Evolutionary conservation across 2,113 vertebrate genomes (phyloP).

Genomic region (Microcebus murinus): DNA sequence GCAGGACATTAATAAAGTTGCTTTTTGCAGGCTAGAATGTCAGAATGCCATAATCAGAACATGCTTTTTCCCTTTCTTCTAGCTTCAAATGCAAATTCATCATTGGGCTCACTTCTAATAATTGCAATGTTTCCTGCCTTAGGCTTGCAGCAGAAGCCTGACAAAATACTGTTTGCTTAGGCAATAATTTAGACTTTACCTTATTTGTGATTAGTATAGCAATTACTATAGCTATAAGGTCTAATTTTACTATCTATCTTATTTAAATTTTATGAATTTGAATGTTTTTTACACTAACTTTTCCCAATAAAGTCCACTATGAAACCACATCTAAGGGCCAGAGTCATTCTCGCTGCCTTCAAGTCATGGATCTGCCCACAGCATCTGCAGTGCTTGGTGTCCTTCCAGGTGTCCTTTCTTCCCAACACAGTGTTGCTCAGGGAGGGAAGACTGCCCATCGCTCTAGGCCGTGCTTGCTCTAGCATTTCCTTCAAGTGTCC

Average conservation of each 20-base stretch:
- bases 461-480: not conserved
- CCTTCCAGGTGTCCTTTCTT: rapidly evolving
- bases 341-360: not conserved
- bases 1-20: slow-evolving; percentile 84
- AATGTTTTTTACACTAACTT: slow-evolving; percentile 78
- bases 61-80: not conserved
- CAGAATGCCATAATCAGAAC: slow-evolving; percentile 77
- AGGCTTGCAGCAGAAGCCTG: slow-evolving; percentile 77
- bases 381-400: not conserved
- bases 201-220: slow-evolving; percentile 78
- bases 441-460: not conserved
- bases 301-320: slow-evolving; percentile 61
- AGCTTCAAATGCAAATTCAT: slow-evolving; percentile 81
- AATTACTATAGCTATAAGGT: slow-evolving; percentile 76
- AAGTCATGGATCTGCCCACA: not conserved
- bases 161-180: slow-evolving; percentile 78
- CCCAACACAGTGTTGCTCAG: not conserved
- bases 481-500: not conserved
- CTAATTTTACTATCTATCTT: slow-evolving; percentile 80
- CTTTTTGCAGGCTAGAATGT: slow-evolving; percentile 78
- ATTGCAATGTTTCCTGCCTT: slow-evolving; percentile 78
- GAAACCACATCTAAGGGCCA: slow-evolving; percentile 26
- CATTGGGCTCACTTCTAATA: slow-evolving; percentile 77
- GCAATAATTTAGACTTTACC: slow-evolving; percentile 74
- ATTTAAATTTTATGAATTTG: slow-evolving; percentile 80